Percentiles rank a stretch among this genome's conserved stretches.
phyloP scores from a whole-genome alignment of 1,140 invertebrate genomes.

The Heliconius hermathena region DNA sequence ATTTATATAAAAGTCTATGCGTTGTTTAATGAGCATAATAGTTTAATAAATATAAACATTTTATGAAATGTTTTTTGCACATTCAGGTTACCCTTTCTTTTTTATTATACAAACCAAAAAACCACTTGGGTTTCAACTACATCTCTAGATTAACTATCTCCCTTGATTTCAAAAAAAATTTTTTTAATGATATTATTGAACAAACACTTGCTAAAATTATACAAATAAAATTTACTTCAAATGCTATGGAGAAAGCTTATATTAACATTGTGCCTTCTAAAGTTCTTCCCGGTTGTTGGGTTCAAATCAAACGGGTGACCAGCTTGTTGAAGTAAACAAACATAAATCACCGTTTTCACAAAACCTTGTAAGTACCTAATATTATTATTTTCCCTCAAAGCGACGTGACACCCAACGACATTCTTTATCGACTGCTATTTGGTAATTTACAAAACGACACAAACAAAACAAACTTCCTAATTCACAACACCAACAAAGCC shows the following conservation, averaged over 20 bases:
- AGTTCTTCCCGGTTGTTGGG: neutral
- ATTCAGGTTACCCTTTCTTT: too few species aligned
- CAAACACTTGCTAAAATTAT: neutral
- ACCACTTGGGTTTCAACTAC: too few species aligned
- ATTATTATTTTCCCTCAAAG: conserved; percentile 53
- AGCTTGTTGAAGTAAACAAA: conserved; percentile 53
- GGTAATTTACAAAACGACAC: conserved; percentile 51
- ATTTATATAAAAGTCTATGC: too few species aligned
- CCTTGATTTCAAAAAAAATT: too few species aligned
- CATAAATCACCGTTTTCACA: conserved; percentile 73
- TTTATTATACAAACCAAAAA: too few species aligned
- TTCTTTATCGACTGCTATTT: conserved; percentile 52
- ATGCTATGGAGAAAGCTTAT: neutral
- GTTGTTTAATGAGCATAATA: too few species aligned
- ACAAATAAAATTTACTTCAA: neutral
- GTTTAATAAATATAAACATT: too few species aligned
- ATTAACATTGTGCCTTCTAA: neutral
- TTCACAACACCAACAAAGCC: conserved; percentile 53
- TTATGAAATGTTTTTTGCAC: too few species aligned
- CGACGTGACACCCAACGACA: conserved; percentile 38
- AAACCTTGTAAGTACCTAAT: conserved; percentile 53
- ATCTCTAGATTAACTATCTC: too few species aligned
- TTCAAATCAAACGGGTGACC: neutral
- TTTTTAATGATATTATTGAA: too few species aligned
- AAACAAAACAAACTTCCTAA: conserved; percentile 53